Conservation (phyloP, 1,140 invertebrate species). For the Drosophila grimshawi region DNA sequence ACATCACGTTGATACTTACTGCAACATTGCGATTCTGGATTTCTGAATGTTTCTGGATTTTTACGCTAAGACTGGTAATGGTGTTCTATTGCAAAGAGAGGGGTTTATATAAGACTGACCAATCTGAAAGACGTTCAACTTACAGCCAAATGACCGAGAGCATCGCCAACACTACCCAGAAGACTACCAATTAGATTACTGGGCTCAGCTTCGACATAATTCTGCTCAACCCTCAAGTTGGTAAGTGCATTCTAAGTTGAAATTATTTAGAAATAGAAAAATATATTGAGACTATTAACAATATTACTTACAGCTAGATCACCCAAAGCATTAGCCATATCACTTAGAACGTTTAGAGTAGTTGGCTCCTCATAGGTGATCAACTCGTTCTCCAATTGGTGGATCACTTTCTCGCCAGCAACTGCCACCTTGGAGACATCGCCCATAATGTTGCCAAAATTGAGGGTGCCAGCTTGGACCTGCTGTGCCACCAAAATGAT, state of each 20-base stretch:
- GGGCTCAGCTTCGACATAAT: constrained; percentile 1
- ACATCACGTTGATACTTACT: constrained; percentile 23
- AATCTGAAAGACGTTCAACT: neutral
- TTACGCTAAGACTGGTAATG: constrained; percentile 37
- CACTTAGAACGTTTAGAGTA: constrained; percentile 35
- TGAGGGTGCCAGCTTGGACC: constrained; percentile 24
- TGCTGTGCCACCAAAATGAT: constrained; percentile 27
- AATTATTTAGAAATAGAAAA: neutral
- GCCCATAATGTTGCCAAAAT: constrained; percentile 23
- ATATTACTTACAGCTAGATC: constrained; percentile 23
- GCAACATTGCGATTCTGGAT: constrained; percentile 27
- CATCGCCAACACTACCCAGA: constrained; percentile 8
- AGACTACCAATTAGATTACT: constrained; percentile 2
- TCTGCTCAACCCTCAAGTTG: neutral
- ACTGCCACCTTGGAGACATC: constrained; percentile 45
- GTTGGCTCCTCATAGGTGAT: constrained; percentile 8
- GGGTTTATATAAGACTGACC: neutral
- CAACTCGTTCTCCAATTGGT: constrained; percentile 35
- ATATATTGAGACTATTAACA: neutral
- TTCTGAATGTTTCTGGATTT: constrained; percentile 4
- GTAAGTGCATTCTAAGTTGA: neutral
- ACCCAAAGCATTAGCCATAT: constrained; percentile 37
- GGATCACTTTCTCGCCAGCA: constrained; percentile 35
- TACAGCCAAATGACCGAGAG: constrained; percentile 15
- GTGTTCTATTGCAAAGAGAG: constrained; percentile 19